Evolutionary conservation across 2,888 invertebrate species (phyloP).

Genomic region (Nomada flava): DNA sequence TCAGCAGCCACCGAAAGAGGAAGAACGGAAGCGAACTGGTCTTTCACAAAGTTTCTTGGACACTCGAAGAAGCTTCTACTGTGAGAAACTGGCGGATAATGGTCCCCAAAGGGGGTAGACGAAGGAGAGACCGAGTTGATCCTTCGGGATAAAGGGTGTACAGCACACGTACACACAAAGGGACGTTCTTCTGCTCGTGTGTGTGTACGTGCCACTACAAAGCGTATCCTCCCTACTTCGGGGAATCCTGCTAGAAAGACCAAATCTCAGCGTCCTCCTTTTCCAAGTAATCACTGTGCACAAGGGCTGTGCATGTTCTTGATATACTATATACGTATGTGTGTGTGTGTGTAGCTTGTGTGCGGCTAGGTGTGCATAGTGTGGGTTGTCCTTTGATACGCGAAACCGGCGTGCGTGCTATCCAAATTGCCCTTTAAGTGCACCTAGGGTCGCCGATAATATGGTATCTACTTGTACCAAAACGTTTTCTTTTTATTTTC

Average conservation of each 20-base stretch:
- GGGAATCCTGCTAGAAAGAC: slow-evolving; percentile 64
- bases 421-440: slow-evolving; percentile 38
- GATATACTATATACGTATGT: background rate
- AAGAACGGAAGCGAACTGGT: slow-evolving; percentile 72
- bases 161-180: slow-evolving; percentile 68
- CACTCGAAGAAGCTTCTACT: slow-evolving; percentile 73
- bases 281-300: slow-evolving; percentile 59
- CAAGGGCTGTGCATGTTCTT: no score
- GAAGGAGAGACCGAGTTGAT: slow-evolving; percentile 74
- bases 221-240: slow-evolving; percentile 56
- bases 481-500: background rate
- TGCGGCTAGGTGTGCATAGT: background rate
- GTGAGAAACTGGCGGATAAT: slow-evolving; percentile 77
- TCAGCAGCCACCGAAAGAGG: slow-evolving; percentile 73
- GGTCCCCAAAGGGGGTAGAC: slow-evolving; percentile 67
- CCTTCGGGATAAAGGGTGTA: slow-evolving; percentile 76
- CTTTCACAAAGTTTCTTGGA: slow-evolving; percentile 81
- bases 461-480: background rate
- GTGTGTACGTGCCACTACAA: slow-evolving; percentile 65
- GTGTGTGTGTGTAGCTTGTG: background rate
- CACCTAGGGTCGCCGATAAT: background rate
- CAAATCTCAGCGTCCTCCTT: slow-evolving; percentile 65
- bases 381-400: slow-evolving; percentile 52
- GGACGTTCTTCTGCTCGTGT: slow-evolving; percentile 63
- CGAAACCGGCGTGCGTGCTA: slow-evolving; percentile 17